Base-by-base conservation (phyloP, 2,797 vertebrate genomes). In the Borostomias antarcticus region DNA sequence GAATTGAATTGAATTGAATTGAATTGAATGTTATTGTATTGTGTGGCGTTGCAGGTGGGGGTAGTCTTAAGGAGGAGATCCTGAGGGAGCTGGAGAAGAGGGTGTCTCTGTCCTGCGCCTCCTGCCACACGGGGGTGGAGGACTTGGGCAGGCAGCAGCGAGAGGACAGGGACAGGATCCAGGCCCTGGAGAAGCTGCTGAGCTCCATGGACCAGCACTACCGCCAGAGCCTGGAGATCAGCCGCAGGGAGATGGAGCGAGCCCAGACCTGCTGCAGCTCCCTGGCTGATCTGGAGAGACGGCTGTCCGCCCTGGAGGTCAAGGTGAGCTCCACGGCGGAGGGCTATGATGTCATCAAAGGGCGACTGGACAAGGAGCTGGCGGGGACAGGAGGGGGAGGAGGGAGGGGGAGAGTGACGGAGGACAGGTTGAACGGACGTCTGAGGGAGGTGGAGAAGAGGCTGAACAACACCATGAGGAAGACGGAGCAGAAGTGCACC, bases 181-280 rank as follows among this genome's bases (percentile, higher is more conserved):
- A 85, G 3, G 90, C 89, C 0, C 83, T 98, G 80, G 95, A 96
- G 87, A 96, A 97, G 79, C 80, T 92, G 5, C 58, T 97, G 59
- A 79, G 83, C 72, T 93, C 94, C 0, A 72, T 95, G 84, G 94
- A 96, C 70, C 91, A 94, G 74, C 90, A 92, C 56, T 86, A 95
- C 70, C 89, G 82, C 37, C 92, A 94, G 15, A 92, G 86, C 0
- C 51, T 92, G 51, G 92, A 94, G 58, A 65, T 86, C n/a, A 85
- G 90, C 64, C 90, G 86, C 56, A 73, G 68, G 0, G 90, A 93
- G 26, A 81, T 84, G 0, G 81, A 89, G 1, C 86, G 71, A 45
- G 85, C 88, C 25, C 80, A 62, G 75, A 74, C 85, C 8, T 95
- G 92, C 89, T 95, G 91, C 69, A 64, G 69, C 29, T 88, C 87